phyloP scores from a whole-genome alignment of 2,113 vertebrate species.

The Pipra filicauda region DNA sequence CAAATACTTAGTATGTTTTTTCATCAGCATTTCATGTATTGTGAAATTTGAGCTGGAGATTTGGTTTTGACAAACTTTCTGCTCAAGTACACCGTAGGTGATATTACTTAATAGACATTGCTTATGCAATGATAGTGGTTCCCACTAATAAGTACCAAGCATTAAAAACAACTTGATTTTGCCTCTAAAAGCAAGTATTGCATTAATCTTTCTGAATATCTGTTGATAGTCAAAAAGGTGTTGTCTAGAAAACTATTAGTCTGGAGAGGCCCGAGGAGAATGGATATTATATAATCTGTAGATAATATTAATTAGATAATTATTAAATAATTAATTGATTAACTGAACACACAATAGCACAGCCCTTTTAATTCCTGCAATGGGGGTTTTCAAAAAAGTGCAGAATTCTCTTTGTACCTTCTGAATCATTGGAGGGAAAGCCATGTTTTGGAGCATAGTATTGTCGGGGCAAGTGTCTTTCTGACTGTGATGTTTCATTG shows the following conservation, averaged over 20 bases:
- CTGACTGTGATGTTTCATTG: rapidly evolving
- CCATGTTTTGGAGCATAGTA: neutral
- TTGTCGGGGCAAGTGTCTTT: neutral
- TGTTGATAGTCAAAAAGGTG: neutral
- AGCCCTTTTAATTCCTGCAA: neutral
- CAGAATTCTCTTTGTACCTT: neutral
- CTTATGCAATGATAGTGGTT: neutral
- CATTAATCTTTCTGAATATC: neutral
- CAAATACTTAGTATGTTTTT: neutral
- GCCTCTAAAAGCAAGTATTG: neutral
- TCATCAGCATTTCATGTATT: neutral
- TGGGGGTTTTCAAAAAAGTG: neutral
- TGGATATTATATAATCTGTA: neutral
- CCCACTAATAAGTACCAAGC: neutral
- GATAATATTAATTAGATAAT: neutral
- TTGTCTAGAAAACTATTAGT: neutral
- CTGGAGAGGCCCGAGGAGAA: neutral
- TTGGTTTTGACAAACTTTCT: neutral
- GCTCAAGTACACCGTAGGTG: neutral
- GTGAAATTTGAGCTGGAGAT: neutral
- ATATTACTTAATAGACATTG: neutral
- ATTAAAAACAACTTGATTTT: neutral
- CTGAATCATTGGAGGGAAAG: neutral
- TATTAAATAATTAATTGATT: neutral
- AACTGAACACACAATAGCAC: neutral